Base-by-base conservation (phyloP, 1,140 invertebrate genomes). In the Procambarus virginalis region DNA sequence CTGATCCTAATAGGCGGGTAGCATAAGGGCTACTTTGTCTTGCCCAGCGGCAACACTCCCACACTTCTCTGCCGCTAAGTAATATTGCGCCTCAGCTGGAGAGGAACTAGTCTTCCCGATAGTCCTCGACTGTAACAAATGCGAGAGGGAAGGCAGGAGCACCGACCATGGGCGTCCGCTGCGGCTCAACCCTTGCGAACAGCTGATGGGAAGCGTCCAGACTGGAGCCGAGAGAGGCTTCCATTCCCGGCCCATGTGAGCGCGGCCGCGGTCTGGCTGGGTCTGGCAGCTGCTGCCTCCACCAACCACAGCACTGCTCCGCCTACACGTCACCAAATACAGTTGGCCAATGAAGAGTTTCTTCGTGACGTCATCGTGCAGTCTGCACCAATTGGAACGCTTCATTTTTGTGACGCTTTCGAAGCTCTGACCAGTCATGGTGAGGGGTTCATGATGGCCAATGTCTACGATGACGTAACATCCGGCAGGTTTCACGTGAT, bases 401-500 rank as follows among this genome's bases (percentile, higher is more conserved):
- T 34, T 60, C 77, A 45, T 34, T 79, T 76, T 86, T 49, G 55
- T 89, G 86, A 89, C 86, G 86, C 58, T 80, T 12, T 80, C 84
- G 64, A 51, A 17, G 77, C 68, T 46, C 51, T 75, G 51, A 45
- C 86, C 80, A 89, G 79, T 89, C 76, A 75, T 14, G 80, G 49
- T 45, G 64, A 70, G 46, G 86, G 86, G 86, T 83, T 89, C 86
- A 89, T 89, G 68, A 89, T 77, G 79, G 49, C 86, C 79, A 76
- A 76, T 89, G 79, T 89, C 80, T 89, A 79, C 78, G 48, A 77
- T 89, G 86, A 89, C 86, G 86, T 89, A 89, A 89, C 79, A 75
- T 89, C 86, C 86, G 86, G 79, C 86, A 89, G 86, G 86, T 82
- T 83, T 89, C 86, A 89, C 86, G 85, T 87, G 86, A 89, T 89